phyloP scores from a whole-genome alignment of 2,888 invertebrate genomes.

The Copidosoma aretas region DNA sequence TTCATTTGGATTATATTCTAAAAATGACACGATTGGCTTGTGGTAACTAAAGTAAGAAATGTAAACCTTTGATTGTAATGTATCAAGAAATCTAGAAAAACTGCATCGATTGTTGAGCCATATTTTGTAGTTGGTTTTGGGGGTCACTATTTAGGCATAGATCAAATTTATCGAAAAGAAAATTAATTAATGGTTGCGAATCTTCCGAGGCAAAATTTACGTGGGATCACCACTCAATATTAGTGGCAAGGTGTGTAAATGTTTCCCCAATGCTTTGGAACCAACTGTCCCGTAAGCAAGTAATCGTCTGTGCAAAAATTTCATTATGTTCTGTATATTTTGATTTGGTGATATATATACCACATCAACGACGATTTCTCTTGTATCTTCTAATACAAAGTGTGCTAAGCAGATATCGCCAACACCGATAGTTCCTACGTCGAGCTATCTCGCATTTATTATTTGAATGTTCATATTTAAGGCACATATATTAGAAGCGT shows the following conservation, averaged over 20 bases:
- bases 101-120: slow-evolving; percentile 2
- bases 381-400: slow-evolving; percentile 2
- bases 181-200: no score
- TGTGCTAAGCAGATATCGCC: slow-evolving; percentile 17
- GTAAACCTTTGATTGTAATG: neutral
- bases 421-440: neutral
- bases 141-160: no score
- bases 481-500: slow-evolving; percentile 1
- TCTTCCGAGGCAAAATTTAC: neutral
- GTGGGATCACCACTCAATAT: no score
- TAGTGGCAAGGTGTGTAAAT: neutral
- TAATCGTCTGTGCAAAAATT: no score
- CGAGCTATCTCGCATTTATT: neutral
- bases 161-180: no score
- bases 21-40: no score
- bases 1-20: no score
- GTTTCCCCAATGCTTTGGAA: neutral
- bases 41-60: neutral
- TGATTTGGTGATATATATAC: slow-evolving; percentile 30
- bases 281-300: neutral
- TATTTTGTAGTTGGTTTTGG: slow-evolving; percentile 7
- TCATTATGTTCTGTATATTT: slow-evolving; percentile 5
- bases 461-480: slow-evolving; percentile 12
- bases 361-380: slow-evolving; percentile 7
- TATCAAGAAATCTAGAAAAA: slow-evolving; percentile 7